Conservation (phyloP, 2,113 vertebrate genomes). For the Tichodroma muraria region DNA sequence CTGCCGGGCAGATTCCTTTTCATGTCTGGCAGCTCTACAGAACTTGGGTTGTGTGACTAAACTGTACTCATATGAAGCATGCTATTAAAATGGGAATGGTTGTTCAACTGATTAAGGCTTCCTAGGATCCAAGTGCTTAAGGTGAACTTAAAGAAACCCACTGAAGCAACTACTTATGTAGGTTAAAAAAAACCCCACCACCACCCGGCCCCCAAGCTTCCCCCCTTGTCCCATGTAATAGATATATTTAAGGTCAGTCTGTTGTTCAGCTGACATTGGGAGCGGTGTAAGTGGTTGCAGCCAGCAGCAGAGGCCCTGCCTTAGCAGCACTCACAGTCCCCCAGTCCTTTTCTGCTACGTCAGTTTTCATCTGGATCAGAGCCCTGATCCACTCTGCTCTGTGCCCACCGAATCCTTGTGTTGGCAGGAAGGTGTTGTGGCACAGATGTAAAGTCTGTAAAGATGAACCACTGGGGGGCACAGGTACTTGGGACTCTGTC, state of each 20-base stretch:
- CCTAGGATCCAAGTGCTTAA: not conserved
- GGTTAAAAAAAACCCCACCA: not conserved
- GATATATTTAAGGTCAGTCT: not conserved
- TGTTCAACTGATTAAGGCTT: not conserved
- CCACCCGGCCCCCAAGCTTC: not conserved
- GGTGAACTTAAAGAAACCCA: not conserved
- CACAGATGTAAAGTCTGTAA: not conserved
- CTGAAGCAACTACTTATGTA: not conserved
- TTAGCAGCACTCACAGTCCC: not conserved
- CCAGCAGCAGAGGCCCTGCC: not conserved
- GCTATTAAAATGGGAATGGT: not conserved
- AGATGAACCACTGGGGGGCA: not conserved
- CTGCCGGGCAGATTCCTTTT: slow-evolving; percentile 3
- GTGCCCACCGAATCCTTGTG: not conserved
- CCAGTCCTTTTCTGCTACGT: not conserved
- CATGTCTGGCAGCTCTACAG: slow-evolving; percentile 11
- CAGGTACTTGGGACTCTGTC: not conserved
- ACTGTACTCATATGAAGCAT: not conserved
- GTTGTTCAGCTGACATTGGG: not conserved
- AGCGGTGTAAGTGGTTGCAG: not conserved
- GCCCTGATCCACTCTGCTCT: not conserved
- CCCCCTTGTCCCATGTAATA: not conserved
- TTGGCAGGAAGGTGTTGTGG: not conserved
- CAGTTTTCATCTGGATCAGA: not conserved
- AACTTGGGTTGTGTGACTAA: slow-evolving; percentile 7